phyloP scores from a whole-genome alignment of 2,888 invertebrate genomes.

The Drosophila meridiana region DNA sequence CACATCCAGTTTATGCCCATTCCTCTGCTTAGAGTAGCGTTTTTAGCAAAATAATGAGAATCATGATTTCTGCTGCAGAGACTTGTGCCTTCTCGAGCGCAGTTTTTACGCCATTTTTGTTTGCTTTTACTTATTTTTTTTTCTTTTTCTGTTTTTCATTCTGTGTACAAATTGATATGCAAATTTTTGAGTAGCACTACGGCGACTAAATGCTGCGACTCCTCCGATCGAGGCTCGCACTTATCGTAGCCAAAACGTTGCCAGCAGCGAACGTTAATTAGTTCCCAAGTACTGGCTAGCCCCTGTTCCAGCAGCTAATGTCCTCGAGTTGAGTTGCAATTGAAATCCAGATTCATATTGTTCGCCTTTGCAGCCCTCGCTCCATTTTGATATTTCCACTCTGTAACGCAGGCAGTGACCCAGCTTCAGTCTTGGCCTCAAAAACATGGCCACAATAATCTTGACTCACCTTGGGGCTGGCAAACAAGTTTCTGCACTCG shows the following conservation, averaged over 20 bases:
- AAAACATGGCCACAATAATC: slow-evolving; percentile 68
- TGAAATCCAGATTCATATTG: neutral
- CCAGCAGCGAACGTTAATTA: slow-evolving; percentile 68
- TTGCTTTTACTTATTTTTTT: slow-evolving; percentile 14
- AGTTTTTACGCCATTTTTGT: slow-evolving; percentile 71
- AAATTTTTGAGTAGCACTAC: slow-evolving; percentile 69
- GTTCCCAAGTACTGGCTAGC: slow-evolving; percentile 64
- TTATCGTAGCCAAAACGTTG: slow-evolving; percentile 49
- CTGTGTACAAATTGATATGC: slow-evolving; percentile 81
- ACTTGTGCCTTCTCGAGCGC: slow-evolving; percentile 36
- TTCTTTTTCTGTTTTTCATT: slow-evolving; percentile 18
- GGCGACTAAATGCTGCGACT: slow-evolving; percentile 39
- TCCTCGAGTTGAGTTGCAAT: neutral
- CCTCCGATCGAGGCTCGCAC: slow-evolving; percentile 34
- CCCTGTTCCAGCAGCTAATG: slow-evolving; percentile 1
- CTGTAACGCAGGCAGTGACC: slow-evolving; percentile 30
- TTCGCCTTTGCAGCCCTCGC: slow-evolving; percentile 30
- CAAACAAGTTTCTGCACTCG: slow-evolving; percentile 79
- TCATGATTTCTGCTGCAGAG: slow-evolving; percentile 82
- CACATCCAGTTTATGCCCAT: slow-evolving; percentile 28
- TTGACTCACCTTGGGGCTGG: slow-evolving; percentile 17
- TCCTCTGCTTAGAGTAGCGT: slow-evolving; percentile 51
- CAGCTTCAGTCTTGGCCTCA: slow-evolving; percentile 15
- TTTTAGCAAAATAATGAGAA: slow-evolving; percentile 81
- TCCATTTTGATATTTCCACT: slow-evolving; percentile 69